phyloP scores from a whole-genome alignment of 2,888 invertebrate species.

The Nomada fucata region DNA sequence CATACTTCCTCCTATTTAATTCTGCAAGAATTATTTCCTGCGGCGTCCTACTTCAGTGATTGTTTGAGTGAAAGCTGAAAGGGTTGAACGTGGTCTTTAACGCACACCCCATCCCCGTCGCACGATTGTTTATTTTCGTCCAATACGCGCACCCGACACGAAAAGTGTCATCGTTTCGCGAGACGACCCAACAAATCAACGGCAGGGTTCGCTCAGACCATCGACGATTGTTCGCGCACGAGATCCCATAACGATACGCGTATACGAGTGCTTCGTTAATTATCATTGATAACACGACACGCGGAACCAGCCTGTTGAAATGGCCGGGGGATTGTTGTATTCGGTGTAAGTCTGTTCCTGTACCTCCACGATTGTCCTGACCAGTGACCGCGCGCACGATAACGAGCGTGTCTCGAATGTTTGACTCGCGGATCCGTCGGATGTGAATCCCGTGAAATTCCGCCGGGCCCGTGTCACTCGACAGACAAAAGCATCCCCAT shows the following conservation, averaged over 20 bases:
- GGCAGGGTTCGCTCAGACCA: slow-evolving; percentile 21
- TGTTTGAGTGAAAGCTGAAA: too few species aligned
- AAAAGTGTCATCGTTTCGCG: too few species aligned
- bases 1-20: too few species aligned
- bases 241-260: slow-evolving; percentile 48
- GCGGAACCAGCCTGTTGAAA: slow-evolving; percentile 55
- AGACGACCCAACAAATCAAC: not conserved
- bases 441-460: slow-evolving; percentile 55
- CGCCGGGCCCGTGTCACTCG: slow-evolving; percentile 63
- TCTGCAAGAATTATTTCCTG: too few species aligned
- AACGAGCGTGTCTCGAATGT: slow-evolving; percentile 64
- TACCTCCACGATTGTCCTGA: slow-evolving; percentile 19
- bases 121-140: too few species aligned
- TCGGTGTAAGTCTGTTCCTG: slow-evolving; percentile 35
- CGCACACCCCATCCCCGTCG: too few species aligned
- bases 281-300: slow-evolving; percentile 62
- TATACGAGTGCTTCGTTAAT: slow-evolving; percentile 60
- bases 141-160: too few species aligned
- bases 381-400: slow-evolving; percentile 56
- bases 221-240: slow-evolving; percentile 27
- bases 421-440: slow-evolving; percentile 60
- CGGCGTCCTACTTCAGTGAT: too few species aligned
- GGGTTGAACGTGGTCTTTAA: too few species aligned
- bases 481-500: slow-evolving; percentile 69
- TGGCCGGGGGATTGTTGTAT: slow-evolving; percentile 53